A percentile compares a stretch with the other conserved stretches of the same genome.
These are phyloP conservation scores for Ophthalmolycus amberensis DNA, from an alignment of 2,113 vertebrate genomes.

Conservation along the genomic window DNA sequence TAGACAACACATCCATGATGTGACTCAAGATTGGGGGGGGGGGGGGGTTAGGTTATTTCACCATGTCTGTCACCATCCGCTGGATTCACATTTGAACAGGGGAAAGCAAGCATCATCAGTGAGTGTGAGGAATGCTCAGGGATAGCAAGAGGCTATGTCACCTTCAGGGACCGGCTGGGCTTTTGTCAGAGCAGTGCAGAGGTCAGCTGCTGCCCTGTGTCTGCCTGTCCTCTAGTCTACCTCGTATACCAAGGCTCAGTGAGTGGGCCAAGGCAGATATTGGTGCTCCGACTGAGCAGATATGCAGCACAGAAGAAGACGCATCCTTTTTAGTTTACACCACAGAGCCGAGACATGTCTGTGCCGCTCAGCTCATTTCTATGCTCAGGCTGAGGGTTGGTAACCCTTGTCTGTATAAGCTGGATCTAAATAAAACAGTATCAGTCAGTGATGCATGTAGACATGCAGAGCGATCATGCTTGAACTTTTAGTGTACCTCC, in stretches of 20 bases:
- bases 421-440: slow-evolving; percentile 75
- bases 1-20: slow-evolving; percentile 24
- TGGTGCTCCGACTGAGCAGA: neutral
- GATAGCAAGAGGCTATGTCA: slow-evolving; percentile 16
- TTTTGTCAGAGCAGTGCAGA: slow-evolving; percentile 57
- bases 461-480: slow-evolving; percentile 34
- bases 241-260: slow-evolving; percentile 22
- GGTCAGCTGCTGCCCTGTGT: slow-evolving; percentile 59
- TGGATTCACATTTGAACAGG: slow-evolving; percentile 12
- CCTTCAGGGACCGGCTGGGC: slow-evolving; percentile 33
- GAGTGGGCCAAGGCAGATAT: slow-evolving; percentile 29
- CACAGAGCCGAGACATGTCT: slow-evolving; percentile 24
- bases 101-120: neutral
- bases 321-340: slow-evolving; percentile 38
- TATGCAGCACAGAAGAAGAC: slow-evolving; percentile 12
- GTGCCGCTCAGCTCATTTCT: slow-evolving; percentile 9
- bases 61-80: neutral
- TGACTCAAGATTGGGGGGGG: slow-evolving; percentile 11
- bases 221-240: slow-evolving; percentile 42
- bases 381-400: slow-evolving; percentile 23
- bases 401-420: slow-evolving; percentile 27
- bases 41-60: neutral
- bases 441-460: slow-evolving; percentile 66
- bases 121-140: neutral
- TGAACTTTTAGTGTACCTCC: slow-evolving; percentile 45